phyloP scores from a whole-genome alignment of 2,888 invertebrate genomes.

The Tryphoninae sp. region DNA sequence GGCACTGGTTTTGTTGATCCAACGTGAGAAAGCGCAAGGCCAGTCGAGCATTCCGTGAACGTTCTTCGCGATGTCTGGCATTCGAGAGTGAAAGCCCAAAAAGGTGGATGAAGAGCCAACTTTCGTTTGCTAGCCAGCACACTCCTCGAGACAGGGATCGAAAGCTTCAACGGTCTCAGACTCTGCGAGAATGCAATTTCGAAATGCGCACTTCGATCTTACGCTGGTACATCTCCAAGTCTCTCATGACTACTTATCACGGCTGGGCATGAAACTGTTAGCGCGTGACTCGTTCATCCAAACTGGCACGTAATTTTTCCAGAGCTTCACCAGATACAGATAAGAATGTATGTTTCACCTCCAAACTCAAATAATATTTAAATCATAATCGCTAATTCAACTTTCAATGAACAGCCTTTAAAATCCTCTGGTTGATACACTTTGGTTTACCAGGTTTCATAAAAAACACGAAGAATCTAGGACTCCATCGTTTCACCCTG shows the following conservation, averaged over 20 bases:
- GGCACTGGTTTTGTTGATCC: conserved; percentile 58
- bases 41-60: conserved; percentile 66
- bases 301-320: too few species aligned
- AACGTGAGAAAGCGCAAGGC: conserved; percentile 66
- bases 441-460: too few species aligned
- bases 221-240: conserved; percentile 2
- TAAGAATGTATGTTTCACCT: too few species aligned
- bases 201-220: conserved; percentile 67
- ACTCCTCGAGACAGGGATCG: conserved; percentile 23
- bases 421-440: conserved; percentile 21
- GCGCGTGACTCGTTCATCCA: too few species aligned
- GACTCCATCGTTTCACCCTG: background rate
- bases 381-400: too few species aligned
- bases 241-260: conserved; percentile 50
- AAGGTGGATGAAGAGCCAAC: conserved; percentile 24
- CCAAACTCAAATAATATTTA: too few species aligned
- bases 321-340: too few species aligned
- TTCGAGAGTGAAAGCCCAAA: conserved; percentile 65
- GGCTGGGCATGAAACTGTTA: conserved; percentile 64
- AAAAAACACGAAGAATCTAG: too few species aligned
- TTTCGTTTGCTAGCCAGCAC: conserved; percentile 17
- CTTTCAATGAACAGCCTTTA: conserved; percentile 11
- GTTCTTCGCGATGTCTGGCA: conserved; percentile 69
- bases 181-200: conserved; percentile 72
- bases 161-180: conserved; percentile 34